Evolutionary conservation across 2,888 invertebrate species (phyloP), one percentile per base, ranked within the genome.

Genomic region (Polydrusus pterygomalis): DNA sequence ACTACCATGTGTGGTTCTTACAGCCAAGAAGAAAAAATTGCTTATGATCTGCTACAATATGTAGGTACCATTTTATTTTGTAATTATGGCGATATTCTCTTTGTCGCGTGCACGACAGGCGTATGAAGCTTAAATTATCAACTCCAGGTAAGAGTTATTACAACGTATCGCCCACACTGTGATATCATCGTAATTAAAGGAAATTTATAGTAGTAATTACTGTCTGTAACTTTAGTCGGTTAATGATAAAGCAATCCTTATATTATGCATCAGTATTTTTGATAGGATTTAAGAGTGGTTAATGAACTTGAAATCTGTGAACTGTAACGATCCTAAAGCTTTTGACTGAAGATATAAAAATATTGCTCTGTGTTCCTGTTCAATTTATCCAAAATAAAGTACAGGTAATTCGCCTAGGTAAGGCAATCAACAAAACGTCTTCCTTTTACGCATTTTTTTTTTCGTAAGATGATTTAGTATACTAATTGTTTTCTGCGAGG

Each of bases 211-310:
- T 45, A 34, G 49, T 64, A 49, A 64, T 64, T 64, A 64, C 30
- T 43, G 64, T 47, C 49, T 49, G 20, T 25, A 64, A 64, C 49
- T 15, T 17, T 34, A 64, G 49, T 34, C 49, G 64, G 17, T 49
- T 49, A 49, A 49, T 49, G 34, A 64, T 64, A 64, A 49, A 45
- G 30, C 49, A 49, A 64, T 49, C 64, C 64, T 3, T 43, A 13
- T 47, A n/a, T n/a, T n/a, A 34, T 64, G 47, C 49, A 64, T 64
- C 49, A 64, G 45, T 43, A 64, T 64, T 64, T 64, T 49, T 64
- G 64, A 64, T 64, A 45, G 45, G 18, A 40, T 62, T 43, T 47
- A 56, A 10, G 38, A 56, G 10, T 43, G 43, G 54, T 17, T 56
- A 68, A 68, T 25, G 54, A 38, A 56, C 54, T 18, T 25, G 45